Evolutionary conservation across 2,888 invertebrate genomes (phyloP).

Genomic region (Meloe dianella): DNA sequence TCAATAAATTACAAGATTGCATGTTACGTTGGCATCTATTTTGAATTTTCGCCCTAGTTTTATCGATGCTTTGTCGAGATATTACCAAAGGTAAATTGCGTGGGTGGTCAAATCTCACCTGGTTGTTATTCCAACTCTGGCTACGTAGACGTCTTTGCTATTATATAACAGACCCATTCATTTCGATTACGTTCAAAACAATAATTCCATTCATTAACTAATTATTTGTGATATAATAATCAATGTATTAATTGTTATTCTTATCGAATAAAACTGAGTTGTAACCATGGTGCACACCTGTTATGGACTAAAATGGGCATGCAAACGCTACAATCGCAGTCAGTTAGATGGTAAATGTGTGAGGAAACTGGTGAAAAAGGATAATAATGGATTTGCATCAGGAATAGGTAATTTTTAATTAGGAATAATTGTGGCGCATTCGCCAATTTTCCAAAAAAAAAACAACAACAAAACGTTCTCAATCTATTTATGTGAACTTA

Average conservation of each 20-base stretch:
- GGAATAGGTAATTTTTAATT: slow-evolving; percentile 27
- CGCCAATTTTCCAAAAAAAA: not conserved
- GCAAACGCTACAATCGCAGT: slow-evolving; percentile 28
- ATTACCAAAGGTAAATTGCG: slow-evolving; percentile 20
- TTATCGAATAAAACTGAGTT: slow-evolving; percentile 13
- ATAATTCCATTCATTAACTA: not conserved
- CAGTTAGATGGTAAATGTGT: slow-evolving; percentile 17
- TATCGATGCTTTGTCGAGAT: slow-evolving; percentile 31
- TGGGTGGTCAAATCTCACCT: slow-evolving; percentile 28
- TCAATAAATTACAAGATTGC: slow-evolving; percentile 9
- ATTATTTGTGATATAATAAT: not conserved
- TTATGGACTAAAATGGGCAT: slow-evolving; percentile 36
- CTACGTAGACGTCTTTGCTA: too few species aligned
- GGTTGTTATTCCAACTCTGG: too few species aligned
- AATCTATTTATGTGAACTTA: not conserved
- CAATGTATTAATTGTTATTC: not conserved
- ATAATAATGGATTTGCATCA: slow-evolving; percentile 13
- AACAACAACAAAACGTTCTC: too few species aligned
- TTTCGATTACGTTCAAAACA: too few species aligned
- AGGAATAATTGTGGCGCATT: not conserved
- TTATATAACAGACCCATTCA: too few species aligned
- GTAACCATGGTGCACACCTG: slow-evolving; percentile 38
- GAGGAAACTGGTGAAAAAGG: slow-evolving; percentile 9
- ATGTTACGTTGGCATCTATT: slow-evolving; percentile 22
- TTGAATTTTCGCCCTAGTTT: slow-evolving; percentile 25